Evolutionary conservation across 2,888 invertebrate species (phyloP), one percentile per base, ranked within the genome.

Genomic region (Hipparchia sbordonii): DNA sequence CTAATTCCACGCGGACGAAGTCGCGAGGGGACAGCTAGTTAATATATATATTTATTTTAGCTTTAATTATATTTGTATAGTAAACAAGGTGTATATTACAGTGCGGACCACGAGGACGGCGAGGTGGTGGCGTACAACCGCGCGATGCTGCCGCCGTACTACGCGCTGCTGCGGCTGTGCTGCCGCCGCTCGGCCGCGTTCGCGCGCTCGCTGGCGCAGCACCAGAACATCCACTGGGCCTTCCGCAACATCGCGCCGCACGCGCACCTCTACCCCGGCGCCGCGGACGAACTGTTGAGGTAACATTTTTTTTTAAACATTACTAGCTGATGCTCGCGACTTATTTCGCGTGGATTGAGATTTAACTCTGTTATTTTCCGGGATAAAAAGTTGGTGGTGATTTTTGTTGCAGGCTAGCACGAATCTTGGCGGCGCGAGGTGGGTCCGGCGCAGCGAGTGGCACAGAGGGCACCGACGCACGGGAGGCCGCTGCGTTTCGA

Each of bases 231-330:
- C 61, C 98, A 98, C 86, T 99, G 98, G 98, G 98, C 98, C 46
- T 98, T 98, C 89, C 97, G 98, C 84, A 98, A 98, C 89, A 98
- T 99, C 77, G 98, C 98, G 52, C 98, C 98, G n/a, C 98, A 98
- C 90, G 98, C 98, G 6, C 98, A 98, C 39, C 97, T 98, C 81
- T 99, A 99, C 92, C 96, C 97, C 23, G 96, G 96, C 76, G 98
- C 98, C 23, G 98, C 98, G 0, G 98, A 98, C 80, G 98, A 98
- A 86, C 88, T 98, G 76, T 97, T 98, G 81, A 97, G 98, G 92
- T 92, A 51, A 56, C 4, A 10, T 23, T 23, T 23, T 23, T 23
- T 23, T 23, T 23, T 23, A 23, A 23, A 23, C 23, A 23, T 23
- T 23, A 23, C 23, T 23, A 23, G 23, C 23, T 1, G 23, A 23